Evolutionary conservation across 2,888 invertebrate genomes (phyloP), one percentile per base, ranked within the genome.

Genomic region (Gryllus longicercus): DNA sequence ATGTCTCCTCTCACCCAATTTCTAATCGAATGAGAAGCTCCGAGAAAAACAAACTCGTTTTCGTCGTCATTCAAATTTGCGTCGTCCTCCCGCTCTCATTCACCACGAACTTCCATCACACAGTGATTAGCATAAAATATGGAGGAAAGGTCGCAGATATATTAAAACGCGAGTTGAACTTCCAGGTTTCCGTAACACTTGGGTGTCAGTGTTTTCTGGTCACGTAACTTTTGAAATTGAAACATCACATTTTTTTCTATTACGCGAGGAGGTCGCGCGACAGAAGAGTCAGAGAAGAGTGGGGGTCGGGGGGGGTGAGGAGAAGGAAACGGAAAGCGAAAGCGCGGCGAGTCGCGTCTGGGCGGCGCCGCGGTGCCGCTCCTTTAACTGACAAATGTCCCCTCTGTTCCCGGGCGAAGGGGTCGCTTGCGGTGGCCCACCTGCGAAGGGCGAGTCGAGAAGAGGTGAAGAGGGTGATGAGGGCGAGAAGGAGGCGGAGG

Each of bases 151-250:
- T 63, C 14, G 63, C 14, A 63, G 3, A n/a, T 18, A 63, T n/a
- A 63, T 63, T 63, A n/a, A 63, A 63, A 63, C 63, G 14, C 4
- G 63, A n/a, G 63, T 18, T 63, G 63, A 63, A 63, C 63, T 63
- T 63, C n/a, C n/a, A 12, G 63, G 63, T 63, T n/a, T 63, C n/a
- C 16, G 16, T 18, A 63, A 63, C 63, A n/a, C 8, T n/a, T 63
- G 38, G 38, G 38, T 38, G 38, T 38, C 38, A 38, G 38, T 38
- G 38, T 38, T 38, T 63, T 63, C 63, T 63, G 63, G 38, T n/a
- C 63, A n/a, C 63, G 63, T 63, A 63, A 63, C n/a, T 63, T 63
- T 63, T 63, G 63, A 63, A 18, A 63, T 63, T 63, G 63, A 63
- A 63, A 63, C 63, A 63, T 63, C 16, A 63, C 63, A 38, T 38